Percentiles rank a stretch among this genome's conserved stretches.
These are phyloP conservation scores for Orthosia incerta DNA, from an alignment of 2,888 invertebrate genomes.

Conservation along the genomic window DNA sequence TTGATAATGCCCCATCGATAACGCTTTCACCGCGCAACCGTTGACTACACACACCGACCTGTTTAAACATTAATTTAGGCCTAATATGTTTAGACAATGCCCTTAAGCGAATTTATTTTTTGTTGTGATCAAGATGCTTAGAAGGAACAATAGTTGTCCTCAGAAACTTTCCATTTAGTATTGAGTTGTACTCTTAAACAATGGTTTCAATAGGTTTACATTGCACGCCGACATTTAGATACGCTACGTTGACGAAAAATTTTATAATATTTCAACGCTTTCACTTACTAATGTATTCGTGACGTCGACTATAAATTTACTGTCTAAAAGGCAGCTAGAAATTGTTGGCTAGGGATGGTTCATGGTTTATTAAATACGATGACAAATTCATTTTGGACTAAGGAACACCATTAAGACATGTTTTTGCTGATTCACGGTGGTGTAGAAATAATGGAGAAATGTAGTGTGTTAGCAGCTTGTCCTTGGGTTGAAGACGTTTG, in stretches of 20 bases:
- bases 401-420: conserved; percentile 38
- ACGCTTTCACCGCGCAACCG: conserved; percentile 69
- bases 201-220: conserved; percentile 54
- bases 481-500: conserved; percentile 40
- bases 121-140: conserved; percentile 57
- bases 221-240: conserved; percentile 59
- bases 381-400: conserved; percentile 58
- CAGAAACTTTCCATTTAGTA: conserved; percentile 52
- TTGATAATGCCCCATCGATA: conserved; percentile 64
- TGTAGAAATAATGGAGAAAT: conserved; percentile 42
- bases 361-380: conserved; percentile 62
- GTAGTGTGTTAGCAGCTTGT: conserved; percentile 47
- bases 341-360: conserved; percentile 43
- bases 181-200: conserved; percentile 54
- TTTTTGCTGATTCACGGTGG: conserved; percentile 49
- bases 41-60: conserved; percentile 66
- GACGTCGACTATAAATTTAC: conserved; percentile 58
- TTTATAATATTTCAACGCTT: conserved; percentile 60
- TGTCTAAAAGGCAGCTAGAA: conserved; percentile 45
- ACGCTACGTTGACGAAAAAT: conserved; percentile 62
- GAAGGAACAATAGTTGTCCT: conserved; percentile 47
- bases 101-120: conserved; percentile 63
- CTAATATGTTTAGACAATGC: conserved; percentile 66
- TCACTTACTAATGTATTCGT: conserved; percentile 56
- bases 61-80: conserved; percentile 69